These are phyloP conservation scores for Apeira syringaria DNA, from an alignment of 2,888 invertebrate species.

Conservation along the genomic window DNA sequence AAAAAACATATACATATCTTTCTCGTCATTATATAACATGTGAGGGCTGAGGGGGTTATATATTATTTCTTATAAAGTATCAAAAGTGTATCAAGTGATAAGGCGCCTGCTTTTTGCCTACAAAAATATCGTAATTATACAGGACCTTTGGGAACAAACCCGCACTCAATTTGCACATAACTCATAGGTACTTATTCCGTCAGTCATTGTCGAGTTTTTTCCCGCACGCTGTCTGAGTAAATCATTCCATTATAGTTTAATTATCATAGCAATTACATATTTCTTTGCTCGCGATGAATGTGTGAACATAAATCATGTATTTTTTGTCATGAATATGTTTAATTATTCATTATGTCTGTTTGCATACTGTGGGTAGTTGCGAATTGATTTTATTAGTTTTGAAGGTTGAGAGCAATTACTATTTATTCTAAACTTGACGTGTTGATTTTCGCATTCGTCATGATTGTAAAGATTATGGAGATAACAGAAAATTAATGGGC, in stretches of 20 bases:
- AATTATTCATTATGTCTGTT: slow-evolving; percentile 2
- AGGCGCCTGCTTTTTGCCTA: no score
- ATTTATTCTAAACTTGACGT: not conserved
- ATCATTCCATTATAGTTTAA: slow-evolving; percentile 51
- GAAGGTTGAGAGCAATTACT: not conserved
- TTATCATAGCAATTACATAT: slow-evolving; percentile 47
- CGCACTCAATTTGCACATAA: slow-evolving; percentile 3
- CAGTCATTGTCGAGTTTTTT: slow-evolving; percentile 23
- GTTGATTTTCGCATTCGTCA: no score
- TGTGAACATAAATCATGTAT: slow-evolving; percentile 44
- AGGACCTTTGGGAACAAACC: slow-evolving; percentile 7
- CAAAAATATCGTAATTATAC: no score
- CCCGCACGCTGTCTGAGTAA: slow-evolving; percentile 34
- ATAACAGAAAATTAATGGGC: no score
- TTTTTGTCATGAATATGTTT: slow-evolving; percentile 26
- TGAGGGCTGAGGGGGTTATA: no score
- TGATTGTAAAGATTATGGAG: no score
- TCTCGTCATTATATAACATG: no score
- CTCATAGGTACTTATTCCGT: slow-evolving; percentile 12
- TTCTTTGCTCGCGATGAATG: slow-evolving; percentile 40
- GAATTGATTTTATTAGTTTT: not conserved
- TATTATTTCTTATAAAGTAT: no score
- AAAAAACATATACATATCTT: no score
- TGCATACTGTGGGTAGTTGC: slow-evolving; percentile 2
- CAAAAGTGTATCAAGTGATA: no score